Evolutionary conservation across 2,113 vertebrate species (phyloP), one percentile per base, ranked within the genome.

Genomic region (Puffinus mauretanicus): DNA sequence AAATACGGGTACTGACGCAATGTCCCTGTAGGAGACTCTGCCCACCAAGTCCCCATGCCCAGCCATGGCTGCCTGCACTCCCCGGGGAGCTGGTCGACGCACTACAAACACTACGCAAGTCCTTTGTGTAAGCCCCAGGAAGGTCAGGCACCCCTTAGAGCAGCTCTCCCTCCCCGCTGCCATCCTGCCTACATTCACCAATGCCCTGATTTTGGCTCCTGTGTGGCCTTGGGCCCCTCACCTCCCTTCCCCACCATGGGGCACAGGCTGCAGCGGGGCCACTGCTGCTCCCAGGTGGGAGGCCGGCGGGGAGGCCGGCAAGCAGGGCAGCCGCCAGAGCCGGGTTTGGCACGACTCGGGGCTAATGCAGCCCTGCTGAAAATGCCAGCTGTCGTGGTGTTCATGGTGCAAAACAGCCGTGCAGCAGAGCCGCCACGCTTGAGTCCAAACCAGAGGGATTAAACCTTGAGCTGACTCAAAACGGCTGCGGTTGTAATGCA

Each of bases 331-430:
- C 34, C 3, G 8, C 46, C 25, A 11, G 19, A 77, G 38, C 19
- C 0, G 3, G 34, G 6, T 13, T 66, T 9, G 10, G 3, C 32
- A 12, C 1, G 4, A 16, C 10, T 22, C 1, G 0, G 8, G 34
- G 24, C 36, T 86, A 30, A 22, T 4, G 9, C 88, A 67, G 58
- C 58, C 58, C n/a, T 6, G 40, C 44, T 32, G 44, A 76, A 93
- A 83, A 89, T 55, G 34, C 18, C 0, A 0, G 8, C n/a, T 58
- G 27, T 47, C 8, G 4, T 25, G 34, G 27, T 47, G 84, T 14
- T 57, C 64, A 3, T 30, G 66, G 78, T 20, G 22, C 40, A 46
- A 66, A 87, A 40, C 21, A 70, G 49, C 65, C 19, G 11, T 26
- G 46, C 73, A 52, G 44, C 2, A 2, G 13, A 69, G 44, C 34